Base-by-base conservation (phyloP, 1,140 invertebrate species). In the Mylabris phalerata region DNA sequence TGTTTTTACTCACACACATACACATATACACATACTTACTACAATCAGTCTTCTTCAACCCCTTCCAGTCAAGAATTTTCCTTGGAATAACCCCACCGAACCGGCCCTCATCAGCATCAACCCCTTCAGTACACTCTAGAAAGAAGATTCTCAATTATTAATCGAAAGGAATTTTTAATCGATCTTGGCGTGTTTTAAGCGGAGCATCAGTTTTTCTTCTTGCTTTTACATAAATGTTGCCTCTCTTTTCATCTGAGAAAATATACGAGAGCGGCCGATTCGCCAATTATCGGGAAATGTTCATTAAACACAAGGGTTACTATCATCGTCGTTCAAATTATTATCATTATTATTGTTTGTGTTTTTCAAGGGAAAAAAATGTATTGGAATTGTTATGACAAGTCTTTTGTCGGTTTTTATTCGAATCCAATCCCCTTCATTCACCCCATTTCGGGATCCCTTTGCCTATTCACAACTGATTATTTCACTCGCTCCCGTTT, bases 141-240 rank as follows among this genome's bases (percentile, higher is more conserved):
- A 73, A 71, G 68, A 71, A 73, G 68, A 71, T 71, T 67, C 70
- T 72, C 69, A 72, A 73, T 73, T 73, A 73, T 73, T 73, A 73
- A 73, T 73, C 71, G 71, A 67, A 71, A 73, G 70, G 71, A 73
- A 73, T 73, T 73, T 73, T 73, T 73, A 73, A 73, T 73, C 71
- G 71, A 73, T 73, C 64, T 65, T 51, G 61, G 69, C 64, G 61
- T 68, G 64, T 70, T 70, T 71, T 66, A 67, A 65, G 65, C 62
- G 62, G 65, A 48, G 47, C 54, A 42, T 51, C 50, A 50, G 39
- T 48, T 13, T 41, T 9, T 43, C 56, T 50, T 7, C 32, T 57
- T 50, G 52, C 56, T 48, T 52, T 58, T 64, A 62, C 57, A 59
- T 55, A 19, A 19, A 63, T 67, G 65, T 60, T 60, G 65, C 62